These are phyloP conservation scores for Ophraella communa DNA, from an alignment of 2,888 invertebrate genomes.

Conservation along the genomic window DNA sequence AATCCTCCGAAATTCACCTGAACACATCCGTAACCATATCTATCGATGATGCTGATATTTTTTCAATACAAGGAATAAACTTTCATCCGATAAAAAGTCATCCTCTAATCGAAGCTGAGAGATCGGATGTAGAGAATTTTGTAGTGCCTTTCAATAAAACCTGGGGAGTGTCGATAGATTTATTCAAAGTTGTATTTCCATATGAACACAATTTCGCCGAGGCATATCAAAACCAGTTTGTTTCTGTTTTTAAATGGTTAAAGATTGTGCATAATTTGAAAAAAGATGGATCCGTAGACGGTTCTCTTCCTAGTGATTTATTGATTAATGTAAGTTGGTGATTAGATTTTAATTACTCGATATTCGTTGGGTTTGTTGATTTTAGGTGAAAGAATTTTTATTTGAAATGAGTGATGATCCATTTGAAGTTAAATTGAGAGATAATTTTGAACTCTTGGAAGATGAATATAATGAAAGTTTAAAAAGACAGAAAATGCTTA, in stretches of 20 bases:
- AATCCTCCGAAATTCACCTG: conserved; percentile 35
- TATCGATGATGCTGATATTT: conserved; percentile 76
- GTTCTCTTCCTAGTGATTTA: conserved; percentile 86
- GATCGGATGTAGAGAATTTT: conserved; percentile 78
- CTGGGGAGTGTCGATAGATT: conserved; percentile 71
- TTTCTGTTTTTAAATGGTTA: conserved; percentile 94
- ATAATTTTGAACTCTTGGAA: conserved; percentile 92
- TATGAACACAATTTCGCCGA: conserved; percentile 88
- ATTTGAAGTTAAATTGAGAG: conserved; percentile 94
- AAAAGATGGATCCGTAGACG: conserved; percentile 70
- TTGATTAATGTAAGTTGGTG: conserved; percentile 74
- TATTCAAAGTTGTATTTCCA: conserved; percentile 78
- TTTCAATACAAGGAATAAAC: conserved; percentile 73
- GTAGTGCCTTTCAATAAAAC: conserved; percentile 74
- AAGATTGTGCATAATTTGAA: conserved; percentile 80
- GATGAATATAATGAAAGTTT: conserved; percentile 95
- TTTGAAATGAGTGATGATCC: conserved; percentile 98
- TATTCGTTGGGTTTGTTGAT: conserved; percentile 1
- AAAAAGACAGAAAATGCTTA: conserved; percentile 86
- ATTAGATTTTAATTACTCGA: background rate
- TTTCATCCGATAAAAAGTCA: conserved; percentile 68
- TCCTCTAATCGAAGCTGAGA: conserved; percentile 72
- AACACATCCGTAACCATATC: conserved; percentile 58
- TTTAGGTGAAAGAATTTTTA: conserved; percentile 81
- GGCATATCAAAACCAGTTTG: conserved; percentile 85